phyloP scores from a whole-genome alignment of 2,797 vertebrate genomes.

The Naso thynnoides region DNA sequence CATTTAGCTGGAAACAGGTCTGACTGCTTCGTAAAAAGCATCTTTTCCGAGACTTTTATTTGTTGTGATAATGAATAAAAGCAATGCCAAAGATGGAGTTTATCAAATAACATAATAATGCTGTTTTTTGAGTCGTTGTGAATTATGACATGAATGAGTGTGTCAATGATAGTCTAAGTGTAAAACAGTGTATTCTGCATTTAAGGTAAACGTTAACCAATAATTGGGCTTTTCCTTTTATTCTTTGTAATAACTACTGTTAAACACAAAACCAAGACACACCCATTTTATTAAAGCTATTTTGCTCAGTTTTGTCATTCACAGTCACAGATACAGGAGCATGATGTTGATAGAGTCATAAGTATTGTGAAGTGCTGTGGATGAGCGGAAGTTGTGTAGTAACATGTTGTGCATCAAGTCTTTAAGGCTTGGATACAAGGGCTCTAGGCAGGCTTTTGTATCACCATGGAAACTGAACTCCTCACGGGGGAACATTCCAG shows the following conservation, averaged over 20 bases:
- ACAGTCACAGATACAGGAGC: conserved; percentile 29
- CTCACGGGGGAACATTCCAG: conserved; percentile 50
- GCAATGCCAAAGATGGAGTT: not conserved
- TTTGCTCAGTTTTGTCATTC: conserved; percentile 21
- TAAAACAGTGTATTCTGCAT: not conserved
- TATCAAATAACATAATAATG: conserved; percentile 1
- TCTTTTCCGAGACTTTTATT: conserved; percentile 7
- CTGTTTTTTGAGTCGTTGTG: conserved; percentile 11
- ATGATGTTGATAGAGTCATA: not conserved
- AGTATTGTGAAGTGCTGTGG: conserved; percentile 2
- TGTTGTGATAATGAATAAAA: conserved; percentile 6
- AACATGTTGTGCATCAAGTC: conserved; percentile 33
- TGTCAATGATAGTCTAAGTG: conserved; percentile 2
- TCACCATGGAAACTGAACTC: conserved; percentile 81
- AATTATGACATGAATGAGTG: not conserved
- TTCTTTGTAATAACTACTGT: conserved; percentile 19
- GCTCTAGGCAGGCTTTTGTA: conserved; percentile 55
- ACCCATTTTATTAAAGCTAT: conserved; percentile 56
- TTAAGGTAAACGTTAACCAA: not conserved
- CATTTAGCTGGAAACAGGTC: conserved; percentile 16
- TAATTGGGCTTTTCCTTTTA: not conserved
- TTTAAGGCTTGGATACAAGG: conserved; percentile 57
- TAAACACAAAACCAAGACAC: conserved; percentile 32
- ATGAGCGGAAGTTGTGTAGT: conserved; percentile 54
- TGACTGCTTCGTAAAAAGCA: conserved; percentile 23